Evolutionary conservation across 1,140 invertebrate species (phyloP), one percentile per base, ranked within the genome.

Genomic region (Sipha flava): DNA sequence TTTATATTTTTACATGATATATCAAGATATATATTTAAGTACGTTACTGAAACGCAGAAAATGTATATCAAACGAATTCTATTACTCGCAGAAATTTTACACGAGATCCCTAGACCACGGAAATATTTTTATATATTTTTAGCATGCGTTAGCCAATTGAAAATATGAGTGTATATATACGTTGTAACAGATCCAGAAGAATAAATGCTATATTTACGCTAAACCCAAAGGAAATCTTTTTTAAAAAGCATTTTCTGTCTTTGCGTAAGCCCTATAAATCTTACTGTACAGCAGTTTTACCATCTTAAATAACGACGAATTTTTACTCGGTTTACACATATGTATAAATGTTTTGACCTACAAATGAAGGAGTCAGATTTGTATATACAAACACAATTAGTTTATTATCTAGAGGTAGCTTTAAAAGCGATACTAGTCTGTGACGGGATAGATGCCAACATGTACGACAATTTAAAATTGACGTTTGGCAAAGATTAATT

Each of bases 401-500:
- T 45, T 70, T 43, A 45, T 45, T 47, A 66, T 66, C 43, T n/a
- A 12, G n/a, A n/a, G 16, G 21, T 43, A 34, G 21, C 12, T 66
- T 43, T 66, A 40, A n/a, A n/a, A 66, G 62, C 7, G 21, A 10
- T 10, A 43, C 34, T 66, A n/a, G 37, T 66, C 21, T 23, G 21
- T 12, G 12, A 23, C 37, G 70, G 47, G 47, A 73, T 54, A 21
- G 70, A 73, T 54, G 70, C 70, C 70, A 73, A 37, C 26, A 18
- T 10, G n/a, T 21, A 49, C 49, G 26, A 34, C 47, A 54, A n/a
- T n/a, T 14, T 18, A 37, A 29, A 73, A 23, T 47, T 73, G 70
- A 73, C 70, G 31, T 73, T 52, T 73, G 70, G 70, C 70, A 54
- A 73, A 73, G 34, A 66, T n/a, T 40, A n/a, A n/a, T 66, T 43